Evolutionary conservation across 64 coral and sea anemone genomes (phyloP), one percentile per base, ranked within the genome.

Genomic region (Cladopsammia gracilis): DNA sequence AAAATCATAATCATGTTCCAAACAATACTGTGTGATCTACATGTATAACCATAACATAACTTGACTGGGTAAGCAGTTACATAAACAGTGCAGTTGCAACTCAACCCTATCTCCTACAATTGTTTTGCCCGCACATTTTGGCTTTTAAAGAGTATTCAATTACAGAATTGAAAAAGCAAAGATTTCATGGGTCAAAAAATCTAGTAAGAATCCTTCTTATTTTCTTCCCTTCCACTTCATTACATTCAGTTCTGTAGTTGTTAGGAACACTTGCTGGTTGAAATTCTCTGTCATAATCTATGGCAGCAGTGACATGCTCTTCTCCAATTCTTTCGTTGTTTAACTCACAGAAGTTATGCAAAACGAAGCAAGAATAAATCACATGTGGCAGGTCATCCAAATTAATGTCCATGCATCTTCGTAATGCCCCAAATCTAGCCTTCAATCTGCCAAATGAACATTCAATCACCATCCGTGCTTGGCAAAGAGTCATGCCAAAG

Each of bases 151-250:
- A n/a, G n/a, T n/a, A n/a, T n/a, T n/a, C n/a, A n/a, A n/a, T n/a
- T n/a, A n/a, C n/a, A n/a, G n/a, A n/a, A n/a, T n/a, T n/a, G n/a
- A n/a, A n/a, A n/a, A n/a, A n/a, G n/a, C n/a, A n/a, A n/a, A n/a
- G n/a, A n/a, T n/a, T n/a, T 64, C 73, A 87, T 87, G 85, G 85
- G 73, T 87, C 68, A 74, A 87, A 87, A 67, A 87, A 87, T n/a
- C 85, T 72, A 67, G 85, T 87, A 58, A 87, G 69, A 66, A 87
- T 25, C 46, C 10, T 51, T 87, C 85, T 73, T 23, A 87, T 46
- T 54, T 13, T 43, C 73, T 87, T 87, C 66, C 85, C 85, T 57
- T 57, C 61, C 25, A 50, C 57, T 58, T 54, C 57, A 58, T 79
- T 50, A 79, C 48, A 80, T 47, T 58, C 62, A 65, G 62, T 65